Percentiles rank a stretch among this genome's conserved stretches.
phyloP scores from a whole-genome alignment of 1,140 invertebrate genomes.

The Cydia splendana region DNA sequence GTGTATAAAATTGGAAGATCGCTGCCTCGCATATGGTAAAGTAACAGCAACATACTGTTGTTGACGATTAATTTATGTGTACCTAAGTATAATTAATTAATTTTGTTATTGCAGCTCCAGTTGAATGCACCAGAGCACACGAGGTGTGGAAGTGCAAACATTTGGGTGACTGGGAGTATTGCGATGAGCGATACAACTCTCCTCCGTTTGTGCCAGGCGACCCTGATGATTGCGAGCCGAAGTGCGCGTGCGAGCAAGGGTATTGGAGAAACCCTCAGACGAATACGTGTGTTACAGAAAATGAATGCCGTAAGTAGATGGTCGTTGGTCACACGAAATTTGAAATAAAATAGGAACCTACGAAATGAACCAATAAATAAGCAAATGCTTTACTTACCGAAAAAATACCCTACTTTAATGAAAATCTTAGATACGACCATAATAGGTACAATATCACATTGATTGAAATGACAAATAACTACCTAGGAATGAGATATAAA shows the following conservation, averaged over 20 bases:
- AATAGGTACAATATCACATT: too few species aligned
- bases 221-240: conserved; percentile 8
- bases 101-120: conserved; percentile 40
- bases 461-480: too few species aligned
- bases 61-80: neutral
- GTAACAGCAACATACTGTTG: neutral
- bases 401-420: too few species aligned
- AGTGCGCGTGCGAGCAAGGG: neutral
- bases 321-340: too few species aligned
- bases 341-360: too few species aligned
- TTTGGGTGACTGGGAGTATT: conserved; percentile 46
- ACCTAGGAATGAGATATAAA: too few species aligned
- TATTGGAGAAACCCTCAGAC: conserved; percentile 13
- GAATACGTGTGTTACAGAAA: neutral
- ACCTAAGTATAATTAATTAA: neutral
- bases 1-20: too few species aligned
- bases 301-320: conserved; percentile 14
- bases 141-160: conserved; percentile 47
- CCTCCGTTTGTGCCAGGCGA: neutral
- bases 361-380: too few species aligned
- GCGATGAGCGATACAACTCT: conserved; percentile 37
- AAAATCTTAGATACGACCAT: too few species aligned
- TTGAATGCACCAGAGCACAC: conserved; percentile 51
- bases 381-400: too few species aligned
- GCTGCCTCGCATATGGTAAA: too few species aligned